Base-by-base conservation (phyloP, 2,113 vertebrate genomes). In the Pelecanus crispus region DNA sequence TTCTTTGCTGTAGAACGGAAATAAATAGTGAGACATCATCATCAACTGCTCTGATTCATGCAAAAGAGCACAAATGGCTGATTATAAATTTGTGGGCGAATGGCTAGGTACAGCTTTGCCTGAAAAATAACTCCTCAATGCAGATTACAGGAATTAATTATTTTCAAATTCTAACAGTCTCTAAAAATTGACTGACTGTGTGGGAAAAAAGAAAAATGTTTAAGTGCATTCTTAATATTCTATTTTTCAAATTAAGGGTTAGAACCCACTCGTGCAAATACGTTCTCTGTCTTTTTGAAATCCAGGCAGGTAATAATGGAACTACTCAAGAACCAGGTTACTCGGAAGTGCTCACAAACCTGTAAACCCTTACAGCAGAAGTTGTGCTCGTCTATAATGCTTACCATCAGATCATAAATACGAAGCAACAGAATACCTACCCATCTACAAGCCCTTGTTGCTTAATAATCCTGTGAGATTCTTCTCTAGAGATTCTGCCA, bases 401-500 rank as follows among this genome's bases (percentile, higher is more conserved):
- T 53, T 36, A 80, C 32, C 32, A 31, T n/a, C 42, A 90, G 38
- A 88, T 31, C 25, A 55, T 28, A 81, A 61, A 81, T 36, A 74
- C 13, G 47, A 67, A 91, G 42, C 44, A 86, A 77, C 32, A 72
- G 21, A 88, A 81, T 74, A 68, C 98, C 97, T 97, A 99, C 99
- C 99, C 99, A 20, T 99, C 99, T 92, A 99, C 99, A 91, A 99
- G 99, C 77, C 99, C 99, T 96, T 99, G 99, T 91, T 99, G 99
- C 70, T 98, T 99, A 92, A 99, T 98, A 92, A 99, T 99, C 63
- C 98, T 98, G 97, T 99, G 99, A 10, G 99, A 99, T 78, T 99
- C 99, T 96, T 99, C 99, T 97, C 99, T 98, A 85, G 99, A 98
- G 97, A 99, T 99, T 86, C 99, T 98, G 81, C 99, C 99, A 0